A percentile compares a stretch with the other conserved stretches of the same genome.
Evolutionary conservation across 2,113 vertebrate species (phyloP).

Genomic region (Fregata magnificens): DNA sequence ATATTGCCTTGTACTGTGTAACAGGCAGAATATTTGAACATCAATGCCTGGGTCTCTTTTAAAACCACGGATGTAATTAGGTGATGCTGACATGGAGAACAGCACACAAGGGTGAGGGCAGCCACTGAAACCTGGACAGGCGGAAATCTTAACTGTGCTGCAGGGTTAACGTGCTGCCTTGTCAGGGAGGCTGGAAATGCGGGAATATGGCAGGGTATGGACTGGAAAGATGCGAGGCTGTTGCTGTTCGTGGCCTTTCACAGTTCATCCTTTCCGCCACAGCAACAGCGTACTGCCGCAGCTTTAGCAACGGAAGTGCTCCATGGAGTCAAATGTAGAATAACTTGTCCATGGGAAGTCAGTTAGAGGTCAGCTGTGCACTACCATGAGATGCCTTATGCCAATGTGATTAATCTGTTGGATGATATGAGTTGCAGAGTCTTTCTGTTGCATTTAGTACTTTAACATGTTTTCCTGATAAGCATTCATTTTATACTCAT

Average conservation of each 20-base stretch:
- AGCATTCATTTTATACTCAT: background rate
- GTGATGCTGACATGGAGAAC: background rate
- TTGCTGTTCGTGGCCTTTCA: background rate
- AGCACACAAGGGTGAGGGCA: background rate
- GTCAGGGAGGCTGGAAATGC: background rate
- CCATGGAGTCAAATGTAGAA: accelerated
- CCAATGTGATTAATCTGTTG: background rate
- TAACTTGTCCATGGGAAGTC: background rate
- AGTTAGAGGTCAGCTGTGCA: background rate
- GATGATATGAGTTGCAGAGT: background rate
- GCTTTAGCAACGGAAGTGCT: background rate
- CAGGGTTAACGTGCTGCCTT: background rate
- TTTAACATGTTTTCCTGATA: background rate
- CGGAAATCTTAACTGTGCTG: background rate
- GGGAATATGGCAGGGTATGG: background rate
- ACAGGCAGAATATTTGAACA: background rate
- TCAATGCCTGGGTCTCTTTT: background rate
- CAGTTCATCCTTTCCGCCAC: background rate
- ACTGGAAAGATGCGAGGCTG: accelerated
- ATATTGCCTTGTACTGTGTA: background rate
- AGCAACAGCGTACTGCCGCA: background rate
- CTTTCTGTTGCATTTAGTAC: background rate
- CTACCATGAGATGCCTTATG: background rate
- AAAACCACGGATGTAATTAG: background rate
- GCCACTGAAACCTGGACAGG: background rate